Evolutionary conservation across 2,888 invertebrate genomes (phyloP), one percentile per base, ranked within the genome.

Genomic region (Lasioglossum lativentre): DNA sequence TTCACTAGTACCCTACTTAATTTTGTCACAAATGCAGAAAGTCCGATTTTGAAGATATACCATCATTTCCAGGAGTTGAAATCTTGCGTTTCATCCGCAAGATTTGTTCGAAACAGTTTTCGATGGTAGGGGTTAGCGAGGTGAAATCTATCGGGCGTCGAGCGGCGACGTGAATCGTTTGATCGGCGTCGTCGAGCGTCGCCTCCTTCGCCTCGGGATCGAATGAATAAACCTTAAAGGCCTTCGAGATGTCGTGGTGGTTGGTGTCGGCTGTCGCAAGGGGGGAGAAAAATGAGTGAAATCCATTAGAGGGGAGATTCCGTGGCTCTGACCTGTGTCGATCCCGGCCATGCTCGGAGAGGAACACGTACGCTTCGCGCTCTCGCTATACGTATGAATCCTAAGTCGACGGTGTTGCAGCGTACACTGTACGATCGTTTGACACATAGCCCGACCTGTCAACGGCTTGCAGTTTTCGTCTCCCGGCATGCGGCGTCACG

Each of bases 281-380:
- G 92, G 92, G 93, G 93, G 94, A 95, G 95, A 95, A 95, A 95
- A 95, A 95, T 95, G 95, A 95, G 95, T 93, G 94, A 95, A 95
- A 95, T 95, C 95, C 95, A 94, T 94, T 94, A 93, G 93, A 92
- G 92, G 93, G 92, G 88, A 88, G 89, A 91, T 91, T 90, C 89
- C 88, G 83, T 90, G 91, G 84, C 88, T 93, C 90, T 92, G 92
- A 94, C 93, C 93, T 93, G 89, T 87, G 92, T 92, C 92, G 92
- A 93, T 93, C 91, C 80, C 78, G 5, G 30, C 30, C 63, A 16
- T 19, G 56, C 8, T 56, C 56, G 56, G 4, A 1, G 56, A 56
- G 56, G 56, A 56, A 56, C 56, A n/a, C 56, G 56, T 56, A n/a
- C 56, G 56, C 56, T n/a, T 56, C 42, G 23, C 14, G n/a, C 56